phyloP scores from a whole-genome alignment of 2,888 invertebrate species.

The Pegoplata infirma region DNA sequence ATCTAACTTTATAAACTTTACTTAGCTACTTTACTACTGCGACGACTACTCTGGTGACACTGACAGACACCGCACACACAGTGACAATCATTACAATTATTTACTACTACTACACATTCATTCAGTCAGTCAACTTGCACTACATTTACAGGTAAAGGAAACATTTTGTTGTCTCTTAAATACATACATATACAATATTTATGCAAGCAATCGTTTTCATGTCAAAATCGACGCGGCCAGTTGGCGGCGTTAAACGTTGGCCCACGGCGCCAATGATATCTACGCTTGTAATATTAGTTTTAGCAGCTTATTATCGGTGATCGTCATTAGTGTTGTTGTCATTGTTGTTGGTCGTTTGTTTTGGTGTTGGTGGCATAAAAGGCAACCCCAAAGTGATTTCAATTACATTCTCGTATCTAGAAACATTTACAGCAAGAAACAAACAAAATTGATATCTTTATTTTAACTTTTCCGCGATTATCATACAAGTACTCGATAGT shows the following conservation, averaged over 20 bases:
- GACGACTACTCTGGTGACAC: slow-evolving; percentile 27
- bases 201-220: slow-evolving; percentile 63
- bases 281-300: slow-evolving; percentile 73
- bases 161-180: slow-evolving; percentile 7
- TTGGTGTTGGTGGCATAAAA: neutral
- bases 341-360: neutral
- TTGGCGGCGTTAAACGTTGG: slow-evolving; percentile 73
- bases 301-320: slow-evolving; percentile 49
- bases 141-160: neutral
- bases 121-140: neutral
- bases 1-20: slow-evolving; percentile 1
- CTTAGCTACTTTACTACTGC: slow-evolving; percentile 8
- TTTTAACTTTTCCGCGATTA: slow-evolving; percentile 49
- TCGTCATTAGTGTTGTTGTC: slow-evolving; percentile 21
- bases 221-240: slow-evolving; percentile 75
- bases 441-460: slow-evolving; percentile 8
- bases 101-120: slow-evolving; percentile 13
- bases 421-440: neutral
- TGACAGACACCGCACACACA: slow-evolving; percentile 16
- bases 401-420: too few species aligned
- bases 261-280: slow-evolving; percentile 74
- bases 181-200: slow-evolving; percentile 27
- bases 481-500: slow-evolving; percentile 13
- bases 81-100: slow-evolving; percentile 6
- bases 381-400: slow-evolving; percentile 48